These are phyloP conservation scores for Drosophila saltans DNA, from an alignment of 1,140 invertebrate species.

Conservation along the genomic window DNA sequence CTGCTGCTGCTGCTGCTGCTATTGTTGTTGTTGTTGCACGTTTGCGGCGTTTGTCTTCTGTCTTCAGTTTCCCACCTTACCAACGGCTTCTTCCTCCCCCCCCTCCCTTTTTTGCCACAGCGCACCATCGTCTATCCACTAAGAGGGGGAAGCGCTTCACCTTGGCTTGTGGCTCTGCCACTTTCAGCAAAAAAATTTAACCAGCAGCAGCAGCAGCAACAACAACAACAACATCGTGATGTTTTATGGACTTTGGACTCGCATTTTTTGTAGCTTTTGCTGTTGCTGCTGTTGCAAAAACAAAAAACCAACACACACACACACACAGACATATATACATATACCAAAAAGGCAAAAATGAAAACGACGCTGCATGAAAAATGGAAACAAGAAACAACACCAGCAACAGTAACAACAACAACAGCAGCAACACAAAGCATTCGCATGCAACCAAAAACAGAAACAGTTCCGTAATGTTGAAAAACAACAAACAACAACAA, in stretches of 20 bases:
- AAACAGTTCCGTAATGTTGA: constrained; percentile 69
- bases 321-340: constrained; percentile 34
- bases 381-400: constrained; percentile 67
- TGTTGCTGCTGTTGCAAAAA: constrained; percentile 34
- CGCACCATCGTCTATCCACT: constrained; percentile 4
- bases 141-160: constrained; percentile 44
- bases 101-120: too few species aligned
- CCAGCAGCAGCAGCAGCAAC: constrained; percentile 35
- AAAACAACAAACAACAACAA: constrained; percentile 62
- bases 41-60: constrained; percentile 47
- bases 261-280: constrained; percentile 37
- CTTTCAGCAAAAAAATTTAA: constrained; percentile 69
- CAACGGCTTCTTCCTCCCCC: not conserved
- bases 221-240: constrained; percentile 61
- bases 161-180: constrained; percentile 71
- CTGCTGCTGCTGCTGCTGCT: constrained; percentile 37
- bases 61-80: constrained; percentile 12
- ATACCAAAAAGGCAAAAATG: constrained; percentile 73
- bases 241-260: constrained; percentile 78
- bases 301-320: constrained; percentile 26
- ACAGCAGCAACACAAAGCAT: constrained; percentile 46
- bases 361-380: constrained; percentile 70
- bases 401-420: constrained; percentile 37
- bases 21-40: constrained; percentile 28
- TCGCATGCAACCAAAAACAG: constrained; percentile 63